phyloP scores from a whole-genome alignment of 2,888 invertebrate genomes.

The Cryptocephalus primarius region DNA sequence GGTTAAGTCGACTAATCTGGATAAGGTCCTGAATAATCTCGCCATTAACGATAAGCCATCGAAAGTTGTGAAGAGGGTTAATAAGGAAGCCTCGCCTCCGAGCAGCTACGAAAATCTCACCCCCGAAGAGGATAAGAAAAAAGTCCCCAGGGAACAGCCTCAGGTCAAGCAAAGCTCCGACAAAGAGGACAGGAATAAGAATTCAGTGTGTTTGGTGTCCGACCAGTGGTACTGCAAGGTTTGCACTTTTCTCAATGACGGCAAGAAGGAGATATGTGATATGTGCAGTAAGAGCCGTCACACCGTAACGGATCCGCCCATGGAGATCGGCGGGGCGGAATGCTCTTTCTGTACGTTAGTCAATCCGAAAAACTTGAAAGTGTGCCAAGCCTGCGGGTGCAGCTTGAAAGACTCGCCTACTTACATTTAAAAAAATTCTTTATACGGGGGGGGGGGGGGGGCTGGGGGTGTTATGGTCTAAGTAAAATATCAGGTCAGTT shows the following conservation, averaged over 20 bases:
- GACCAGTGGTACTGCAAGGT: constrained; percentile 54
- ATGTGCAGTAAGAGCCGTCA: constrained; percentile 55
- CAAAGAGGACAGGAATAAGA: constrained; percentile 9
- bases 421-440: constrained; percentile 51
- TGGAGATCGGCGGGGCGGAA: constrained; percentile 63
- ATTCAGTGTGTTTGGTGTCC: constrained; percentile 2
- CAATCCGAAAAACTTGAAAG: constrained; percentile 51
- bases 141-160: constrained; percentile 2
- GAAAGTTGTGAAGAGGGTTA: constrained; percentile 30
- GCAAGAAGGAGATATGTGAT: constrained; percentile 50
- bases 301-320: constrained; percentile 38
- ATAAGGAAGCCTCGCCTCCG: constrained; percentile 18
- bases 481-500: too few species aligned
- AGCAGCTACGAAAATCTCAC: constrained; percentile 36
- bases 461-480: too few species aligned
- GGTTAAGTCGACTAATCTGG: constrained; percentile 44
- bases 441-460: too few species aligned
- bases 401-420: constrained; percentile 65
- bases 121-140: constrained; percentile 2
- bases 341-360: constrained; percentile 68
- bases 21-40: constrained; percentile 45
- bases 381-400: constrained; percentile 58
- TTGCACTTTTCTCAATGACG: constrained; percentile 59
- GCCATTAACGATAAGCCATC: constrained; percentile 40
- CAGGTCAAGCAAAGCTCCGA: constrained; percentile 4